Evolutionary conservation across 2,113 vertebrate species (phyloP).

Genomic region (Ailuropoda melanoleuca): DNA sequence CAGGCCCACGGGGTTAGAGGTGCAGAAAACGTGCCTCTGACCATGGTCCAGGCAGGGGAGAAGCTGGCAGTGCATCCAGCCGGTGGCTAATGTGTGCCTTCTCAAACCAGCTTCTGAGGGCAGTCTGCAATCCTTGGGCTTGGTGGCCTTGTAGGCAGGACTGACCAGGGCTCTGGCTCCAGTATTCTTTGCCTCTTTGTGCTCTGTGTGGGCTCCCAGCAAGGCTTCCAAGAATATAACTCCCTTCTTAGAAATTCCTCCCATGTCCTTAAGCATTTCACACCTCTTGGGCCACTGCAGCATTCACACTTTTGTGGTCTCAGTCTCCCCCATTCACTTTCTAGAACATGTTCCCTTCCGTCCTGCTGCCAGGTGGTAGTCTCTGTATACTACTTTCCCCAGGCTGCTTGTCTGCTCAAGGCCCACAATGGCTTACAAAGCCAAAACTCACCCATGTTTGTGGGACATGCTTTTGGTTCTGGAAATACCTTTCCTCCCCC

Average conservation of each 20-base stretch:
- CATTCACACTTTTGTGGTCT: fast-evolving
- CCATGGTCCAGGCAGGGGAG: no score
- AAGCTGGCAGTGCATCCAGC: neutral
- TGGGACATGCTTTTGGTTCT: neutral
- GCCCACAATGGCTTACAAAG: neutral
- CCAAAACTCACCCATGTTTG: fast-evolving
- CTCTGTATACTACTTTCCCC: neutral
- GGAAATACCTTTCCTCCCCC: neutral
- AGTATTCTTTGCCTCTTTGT: fast-evolving
- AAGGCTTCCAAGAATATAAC: neutral
- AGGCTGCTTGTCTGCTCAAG: neutral
- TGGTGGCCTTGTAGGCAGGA: neutral
- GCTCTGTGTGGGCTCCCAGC: neutral
- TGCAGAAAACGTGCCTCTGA: neutral
- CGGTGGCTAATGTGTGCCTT: neutral
- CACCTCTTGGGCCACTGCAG: neutral
- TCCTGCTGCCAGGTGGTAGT: neutral
- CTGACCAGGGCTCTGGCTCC: neutral
- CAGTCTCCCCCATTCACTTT: neutral
- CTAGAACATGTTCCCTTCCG: neutral
- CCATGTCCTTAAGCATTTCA: neutral
- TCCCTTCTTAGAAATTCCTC: neutral
- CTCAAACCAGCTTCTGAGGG: neutral
- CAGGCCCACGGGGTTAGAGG: neutral
- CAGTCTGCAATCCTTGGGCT: neutral